Evolutionary conservation across 2,797 vertebrate species (phyloP), one percentile per base, ranked within the genome.

Genomic region (Myoxocephalus aenaeus): DNA sequence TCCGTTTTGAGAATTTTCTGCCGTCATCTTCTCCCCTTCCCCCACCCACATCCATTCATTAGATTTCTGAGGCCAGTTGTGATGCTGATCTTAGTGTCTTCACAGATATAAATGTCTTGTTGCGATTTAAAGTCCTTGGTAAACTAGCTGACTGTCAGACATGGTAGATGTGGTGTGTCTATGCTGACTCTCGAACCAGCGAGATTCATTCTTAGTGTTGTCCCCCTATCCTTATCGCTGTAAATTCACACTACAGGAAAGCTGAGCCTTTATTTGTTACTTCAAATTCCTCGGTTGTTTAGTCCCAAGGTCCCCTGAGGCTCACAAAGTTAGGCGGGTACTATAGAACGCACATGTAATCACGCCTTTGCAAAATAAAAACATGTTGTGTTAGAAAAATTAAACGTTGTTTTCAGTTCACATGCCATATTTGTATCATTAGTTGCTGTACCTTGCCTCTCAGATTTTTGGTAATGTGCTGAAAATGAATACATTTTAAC

Each of bases 1-100:
- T 82, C 59, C 44, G 73, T 84, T 89, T 77, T 27, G 13, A 73
- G 34, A 69, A 51, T 86, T 87, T 89, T 79, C 38, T 48, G 29
- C 44, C 22, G 42, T 66, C 65, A 15, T 65, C 11, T 1, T 62
- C 68, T 50, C 48, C 61, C 25, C 56, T 3, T 15, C 22, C 38
- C 61, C 59, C 56, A 40, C 64, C 44, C 53, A 65, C 25, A 27
- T 17, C 29, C 27, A 59, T 17, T 59, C 32, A 42, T 76, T 48
- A 64, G 27, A 81, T 82, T 76, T 82, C 58, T 81, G 48, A 79
- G 76, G 75, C 40, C 32, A 25, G 57, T 29, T 68, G 40, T 58
- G 75, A 73, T 79, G 51, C 65, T 66, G 66, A 71, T 75, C 59
- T 81, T 51, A 69, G 44, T 72, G 65, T 64, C 22, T 82, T 81